Evolutionary conservation across 2,113 vertebrate genomes (phyloP).

Genomic region (Parus major): DNA sequence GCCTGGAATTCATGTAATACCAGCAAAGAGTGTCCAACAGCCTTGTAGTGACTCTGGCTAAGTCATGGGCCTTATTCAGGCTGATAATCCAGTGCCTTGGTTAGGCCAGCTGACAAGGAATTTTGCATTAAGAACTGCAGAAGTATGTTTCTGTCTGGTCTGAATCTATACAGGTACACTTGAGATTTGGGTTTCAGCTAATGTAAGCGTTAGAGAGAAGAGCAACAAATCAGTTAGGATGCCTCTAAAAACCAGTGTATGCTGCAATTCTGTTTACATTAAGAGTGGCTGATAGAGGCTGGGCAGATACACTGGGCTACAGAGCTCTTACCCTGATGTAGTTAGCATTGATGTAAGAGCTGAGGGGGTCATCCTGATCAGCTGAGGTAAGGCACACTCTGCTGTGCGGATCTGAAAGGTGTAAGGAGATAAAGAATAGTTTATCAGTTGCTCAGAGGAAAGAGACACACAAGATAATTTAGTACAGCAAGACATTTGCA

Average conservation of each 20-base stretch:
- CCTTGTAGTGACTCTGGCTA: background rate
- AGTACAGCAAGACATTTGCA: background rate
- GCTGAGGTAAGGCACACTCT: constrained; percentile 91
- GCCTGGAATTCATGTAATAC: background rate
- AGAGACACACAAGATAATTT: background rate
- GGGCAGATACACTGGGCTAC: background rate
- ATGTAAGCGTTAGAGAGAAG: background rate
- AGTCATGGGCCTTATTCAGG: background rate
- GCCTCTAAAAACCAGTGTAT: background rate
- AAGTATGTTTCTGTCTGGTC: background rate
- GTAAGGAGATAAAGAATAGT: constrained; percentile 22
- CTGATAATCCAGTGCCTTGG: background rate
- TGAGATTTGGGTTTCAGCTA: background rate
- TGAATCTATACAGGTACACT: background rate
- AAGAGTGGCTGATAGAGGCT: background rate
- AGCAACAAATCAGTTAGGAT: background rate
- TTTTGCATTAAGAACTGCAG: background rate
- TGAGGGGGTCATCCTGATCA: constrained; percentile 92
- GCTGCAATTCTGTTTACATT: background rate
- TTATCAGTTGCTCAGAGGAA: background rate
- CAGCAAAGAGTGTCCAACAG: background rate
- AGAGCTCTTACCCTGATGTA: constrained; percentile 88
- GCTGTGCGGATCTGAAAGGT: constrained; percentile 92
- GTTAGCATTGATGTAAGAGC: constrained; percentile 96
- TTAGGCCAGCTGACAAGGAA: background rate